phyloP scores from a whole-genome alignment of 2,113 vertebrate genomes.

The Rhineura floridana region DNA sequence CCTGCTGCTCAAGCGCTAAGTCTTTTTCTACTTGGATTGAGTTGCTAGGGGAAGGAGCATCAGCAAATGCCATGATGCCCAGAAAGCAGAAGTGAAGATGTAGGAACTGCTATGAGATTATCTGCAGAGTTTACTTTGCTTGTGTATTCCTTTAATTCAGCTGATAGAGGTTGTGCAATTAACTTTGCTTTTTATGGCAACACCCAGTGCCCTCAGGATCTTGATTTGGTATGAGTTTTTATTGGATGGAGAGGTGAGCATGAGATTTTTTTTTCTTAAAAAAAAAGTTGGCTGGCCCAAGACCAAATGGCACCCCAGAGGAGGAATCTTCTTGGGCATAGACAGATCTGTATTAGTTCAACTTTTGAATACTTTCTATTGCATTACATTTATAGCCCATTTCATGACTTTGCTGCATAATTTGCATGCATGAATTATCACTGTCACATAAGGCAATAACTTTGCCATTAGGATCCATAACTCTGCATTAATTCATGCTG shows the following conservation, averaged over 20 bases:
- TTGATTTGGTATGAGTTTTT: neutral
- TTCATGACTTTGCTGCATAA: neutral
- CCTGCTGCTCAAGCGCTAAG: neutral
- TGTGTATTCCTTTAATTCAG: constrained; percentile 20
- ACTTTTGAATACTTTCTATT: neutral
- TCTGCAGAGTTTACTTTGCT: neutral
- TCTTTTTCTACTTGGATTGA: constrained; percentile 39
- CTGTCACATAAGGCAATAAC: neutral
- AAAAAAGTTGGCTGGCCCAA: neutral
- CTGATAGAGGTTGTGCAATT: constrained; percentile 1
- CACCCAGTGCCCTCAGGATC: neutral
- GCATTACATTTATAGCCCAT: neutral
- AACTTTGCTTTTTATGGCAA: neutral
- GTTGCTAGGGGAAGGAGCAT: neutral
- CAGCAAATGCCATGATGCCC: neutral
- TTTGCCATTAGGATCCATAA: too few relatives aligned
- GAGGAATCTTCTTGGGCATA: neutral
- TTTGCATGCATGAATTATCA: neutral
- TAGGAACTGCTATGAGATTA: constrained; percentile 8
- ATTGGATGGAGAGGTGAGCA: neutral
- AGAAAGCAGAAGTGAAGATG: neutral
- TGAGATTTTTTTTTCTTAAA: neutral
- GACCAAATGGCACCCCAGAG: neutral
- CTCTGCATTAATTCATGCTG: too few relatives aligned
- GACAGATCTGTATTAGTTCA: neutral